These are phyloP conservation scores for Chamaetylas fuelleborni DNA, from an alignment of 2,113 vertebrate species.

Conservation along the genomic window DNA sequence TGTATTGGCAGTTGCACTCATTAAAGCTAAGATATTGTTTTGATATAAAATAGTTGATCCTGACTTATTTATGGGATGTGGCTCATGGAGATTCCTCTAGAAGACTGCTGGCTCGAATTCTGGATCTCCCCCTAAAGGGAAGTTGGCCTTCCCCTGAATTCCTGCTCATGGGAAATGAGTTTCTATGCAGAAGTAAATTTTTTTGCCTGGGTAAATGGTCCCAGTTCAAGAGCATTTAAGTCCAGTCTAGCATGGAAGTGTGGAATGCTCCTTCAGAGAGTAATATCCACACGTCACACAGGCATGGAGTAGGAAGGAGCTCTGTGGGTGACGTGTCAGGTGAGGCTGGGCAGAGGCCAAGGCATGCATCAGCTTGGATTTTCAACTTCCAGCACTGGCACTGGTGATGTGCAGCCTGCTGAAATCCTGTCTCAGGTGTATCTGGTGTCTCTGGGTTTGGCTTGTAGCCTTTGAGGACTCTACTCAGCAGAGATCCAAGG, in stretches of 20 bases:
- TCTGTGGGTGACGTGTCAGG: background rate
- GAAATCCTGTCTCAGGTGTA: background rate
- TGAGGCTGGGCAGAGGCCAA: background rate
- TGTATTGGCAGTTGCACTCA: slow-evolving; percentile 70
- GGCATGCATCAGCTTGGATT: too few relatives aligned
- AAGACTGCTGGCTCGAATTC: background rate
- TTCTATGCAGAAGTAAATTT: background rate
- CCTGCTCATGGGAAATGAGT: background rate
- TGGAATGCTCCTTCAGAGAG: background rate
- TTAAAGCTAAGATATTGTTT: slow-evolving; percentile 75
- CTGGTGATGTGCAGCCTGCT: background rate
- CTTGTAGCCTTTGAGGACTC: background rate
- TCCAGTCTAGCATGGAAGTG: background rate
- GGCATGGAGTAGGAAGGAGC: background rate
- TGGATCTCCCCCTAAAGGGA: accelerated
- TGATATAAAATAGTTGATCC: slow-evolving; percentile 73
- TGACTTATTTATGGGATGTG: slow-evolving; percentile 62
- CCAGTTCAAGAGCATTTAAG: background rate
- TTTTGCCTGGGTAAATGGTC: background rate
- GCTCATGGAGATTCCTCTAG: background rate
- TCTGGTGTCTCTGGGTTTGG: background rate
- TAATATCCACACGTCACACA: accelerated
- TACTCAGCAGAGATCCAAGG: background rate
- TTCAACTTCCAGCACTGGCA: background rate
- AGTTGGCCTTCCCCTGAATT: background rate